phyloP scores from a whole-genome alignment of 2,113 vertebrate genomes.

The Mohoua ochrocephala region DNA sequence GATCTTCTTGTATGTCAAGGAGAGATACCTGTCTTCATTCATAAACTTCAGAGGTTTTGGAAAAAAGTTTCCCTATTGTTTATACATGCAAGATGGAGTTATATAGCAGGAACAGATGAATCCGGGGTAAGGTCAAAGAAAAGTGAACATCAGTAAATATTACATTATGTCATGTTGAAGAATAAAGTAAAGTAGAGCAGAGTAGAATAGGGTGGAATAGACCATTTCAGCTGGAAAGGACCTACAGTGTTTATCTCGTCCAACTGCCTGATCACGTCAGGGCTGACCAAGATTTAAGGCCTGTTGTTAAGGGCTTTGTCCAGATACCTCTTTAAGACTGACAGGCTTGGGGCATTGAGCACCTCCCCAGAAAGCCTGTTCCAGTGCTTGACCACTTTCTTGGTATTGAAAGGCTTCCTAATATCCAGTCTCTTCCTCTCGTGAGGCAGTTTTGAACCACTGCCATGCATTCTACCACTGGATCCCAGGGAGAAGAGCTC shows the following conservation, averaged over 20 bases:
- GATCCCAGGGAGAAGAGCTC: not conserved
- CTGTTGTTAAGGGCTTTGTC: not conserved
- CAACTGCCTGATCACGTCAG: not conserved
- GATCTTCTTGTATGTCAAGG: not conserved
- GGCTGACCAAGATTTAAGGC: not conserved
- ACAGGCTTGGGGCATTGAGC: not conserved
- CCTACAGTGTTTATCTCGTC: not conserved
- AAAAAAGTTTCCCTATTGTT: not conserved
- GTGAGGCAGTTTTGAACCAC: not conserved
- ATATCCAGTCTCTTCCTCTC: not conserved
- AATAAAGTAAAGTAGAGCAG: not conserved
- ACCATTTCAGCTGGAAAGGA: not conserved
- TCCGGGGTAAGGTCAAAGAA: not conserved
- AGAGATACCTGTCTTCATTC: not conserved
- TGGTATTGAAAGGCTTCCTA: not conserved
- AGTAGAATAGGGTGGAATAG: not conserved
- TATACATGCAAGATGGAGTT: not conserved
- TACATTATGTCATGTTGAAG: not conserved
- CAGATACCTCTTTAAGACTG: not conserved
- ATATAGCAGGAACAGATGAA: not conserved
- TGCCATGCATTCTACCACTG: not conserved
- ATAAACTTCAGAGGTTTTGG: not conserved
- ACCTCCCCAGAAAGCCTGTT: not conserved
- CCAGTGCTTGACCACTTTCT: not conserved
- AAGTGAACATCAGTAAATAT: not conserved